Base-by-base conservation (phyloP, 2,797 vertebrate genomes). In the Setipinna tenuifilis region DNA sequence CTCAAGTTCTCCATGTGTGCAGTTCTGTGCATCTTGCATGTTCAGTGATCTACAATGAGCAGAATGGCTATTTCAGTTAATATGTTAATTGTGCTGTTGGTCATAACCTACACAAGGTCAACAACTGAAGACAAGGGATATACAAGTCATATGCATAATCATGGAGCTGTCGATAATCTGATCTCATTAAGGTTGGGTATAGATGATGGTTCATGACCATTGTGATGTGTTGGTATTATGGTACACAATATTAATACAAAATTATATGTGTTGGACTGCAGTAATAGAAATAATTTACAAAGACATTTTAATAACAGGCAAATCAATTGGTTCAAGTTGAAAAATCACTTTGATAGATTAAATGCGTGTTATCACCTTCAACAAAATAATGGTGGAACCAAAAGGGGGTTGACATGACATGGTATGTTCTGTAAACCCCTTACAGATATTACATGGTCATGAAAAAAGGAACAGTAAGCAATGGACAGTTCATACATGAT, bases 291-390 rank as follows among this genome's bases (percentile, higher is more conserved):
- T 78, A 17, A 44, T 78, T 44, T n/a, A 78, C 35, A n/a, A 78
- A 65, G 23, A 78, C 19, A 19, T 44, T 78, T 78, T 78, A 78
- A 78, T 78, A 19, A 78, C 71, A 78, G 71, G 71, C 71, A 78
- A 78, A 78, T 44, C 35, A 78, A 78, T 78, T 44, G 17, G 16
- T 78, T 78, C 71, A 78, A 78, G 71, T 78, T 44, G 71, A 44
- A 78, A 78, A 44, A 78, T 7, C 71, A 78, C 16, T 78, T 78
- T 41, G 31, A 44, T 78, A 78, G 17, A 44, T 78, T 4, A 75
- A 75, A 12, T n/a, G 62, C 25, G 61, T 78, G 86, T 86, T 81
- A 80, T 85, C 84, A 88, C 81, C 12, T 87, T 87, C 82, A 75
- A 65, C 61, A 25, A 35, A 35, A 75, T 75, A 7, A 65, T 1